Evolutionary conservation across 2,888 invertebrate species (phyloP).

Genomic region (Vesta saturnalis): DNA sequence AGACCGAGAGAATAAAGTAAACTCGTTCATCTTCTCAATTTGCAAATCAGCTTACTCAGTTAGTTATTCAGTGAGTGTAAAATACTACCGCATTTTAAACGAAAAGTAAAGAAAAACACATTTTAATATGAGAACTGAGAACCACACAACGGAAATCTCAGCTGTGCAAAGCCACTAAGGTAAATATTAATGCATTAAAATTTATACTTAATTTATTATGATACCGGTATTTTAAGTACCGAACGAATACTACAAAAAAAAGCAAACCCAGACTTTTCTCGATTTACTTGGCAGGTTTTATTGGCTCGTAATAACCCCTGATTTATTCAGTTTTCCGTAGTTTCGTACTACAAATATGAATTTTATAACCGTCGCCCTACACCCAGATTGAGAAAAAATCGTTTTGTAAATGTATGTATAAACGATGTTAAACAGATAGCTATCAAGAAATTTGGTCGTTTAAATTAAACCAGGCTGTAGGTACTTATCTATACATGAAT

Average conservation of each 20-base stretch:
- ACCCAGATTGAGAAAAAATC: neutral
- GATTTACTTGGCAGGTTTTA: conserved; percentile 14
- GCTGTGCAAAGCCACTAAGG: conserved; percentile 34
- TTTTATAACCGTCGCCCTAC: neutral
- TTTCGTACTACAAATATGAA: neutral
- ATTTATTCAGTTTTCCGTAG: conserved; percentile 12
- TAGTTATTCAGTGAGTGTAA: conserved; percentile 20
- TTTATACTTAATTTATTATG: conserved; percentile 49
- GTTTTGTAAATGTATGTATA: too few species aligned
- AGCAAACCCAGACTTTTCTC: conserved; percentile 11
- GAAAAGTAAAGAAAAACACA: conserved; percentile 21
- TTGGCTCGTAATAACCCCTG: conserved; percentile 14
- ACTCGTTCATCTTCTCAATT: conserved; percentile 22
- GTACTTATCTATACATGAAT: conserved; percentile 10
- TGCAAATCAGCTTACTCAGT: conserved; percentile 30
- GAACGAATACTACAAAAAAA: conserved; percentile 14
- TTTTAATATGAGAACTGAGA: conserved; percentile 24
- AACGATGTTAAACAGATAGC: too few species aligned
- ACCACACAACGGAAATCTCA: conserved; percentile 16
- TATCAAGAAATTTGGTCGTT: neutral
- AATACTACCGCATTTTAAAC: conserved; percentile 15
- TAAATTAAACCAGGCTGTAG: conserved; percentile 4
- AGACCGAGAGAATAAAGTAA: conserved; percentile 21
- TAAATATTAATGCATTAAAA: conserved; percentile 50
- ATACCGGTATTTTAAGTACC: conserved; percentile 33